Evolutionary conservation across 2,113 vertebrate species (phyloP).

Genomic region (Ancistrus triradiatus): DNA sequence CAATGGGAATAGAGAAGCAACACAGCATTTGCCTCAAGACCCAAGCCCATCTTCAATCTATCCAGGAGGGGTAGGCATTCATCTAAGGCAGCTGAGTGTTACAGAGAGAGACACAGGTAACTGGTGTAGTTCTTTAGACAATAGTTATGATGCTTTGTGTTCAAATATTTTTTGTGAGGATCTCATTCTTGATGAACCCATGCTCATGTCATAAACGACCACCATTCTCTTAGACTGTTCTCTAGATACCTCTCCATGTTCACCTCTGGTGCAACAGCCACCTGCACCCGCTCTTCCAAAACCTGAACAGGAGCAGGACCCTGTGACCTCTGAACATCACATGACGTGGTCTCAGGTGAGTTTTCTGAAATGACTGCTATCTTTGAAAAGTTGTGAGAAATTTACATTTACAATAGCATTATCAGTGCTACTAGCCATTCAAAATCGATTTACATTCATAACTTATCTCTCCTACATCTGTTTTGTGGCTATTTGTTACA

Average conservation of each 20-base stretch:
- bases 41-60: slow-evolving; percentile 43
- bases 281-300: slow-evolving; percentile 35
- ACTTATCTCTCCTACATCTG: no score
- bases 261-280: slow-evolving; percentile 38
- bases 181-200: background rate
- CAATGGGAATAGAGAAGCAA: slow-evolving; percentile 23
- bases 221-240: slow-evolving; percentile 41
- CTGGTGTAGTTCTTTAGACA: background rate
- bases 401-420: no score
- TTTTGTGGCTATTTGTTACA: no score
- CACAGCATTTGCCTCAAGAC: slow-evolving; percentile 29
- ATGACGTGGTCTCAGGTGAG: slow-evolving; percentile 46
- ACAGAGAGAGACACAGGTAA: slow-evolving; percentile 48
- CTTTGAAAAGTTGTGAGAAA: no score
- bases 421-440: no score
- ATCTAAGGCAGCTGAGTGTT: slow-evolving; percentile 17
- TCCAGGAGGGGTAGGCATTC: slow-evolving; percentile 28
- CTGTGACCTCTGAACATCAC: slow-evolving; percentile 28
- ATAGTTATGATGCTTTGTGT: background rate
- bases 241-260: slow-evolving; percentile 48
- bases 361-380: no score
- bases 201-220: background rate
- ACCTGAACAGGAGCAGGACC: slow-evolving; percentile 23
- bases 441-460: no score
- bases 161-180: background rate